These are phyloP conservation scores for Hephaestus fuliginosus DNA, from an alignment of 2,797 vertebrate genomes.

Conservation along the genomic window DNA sequence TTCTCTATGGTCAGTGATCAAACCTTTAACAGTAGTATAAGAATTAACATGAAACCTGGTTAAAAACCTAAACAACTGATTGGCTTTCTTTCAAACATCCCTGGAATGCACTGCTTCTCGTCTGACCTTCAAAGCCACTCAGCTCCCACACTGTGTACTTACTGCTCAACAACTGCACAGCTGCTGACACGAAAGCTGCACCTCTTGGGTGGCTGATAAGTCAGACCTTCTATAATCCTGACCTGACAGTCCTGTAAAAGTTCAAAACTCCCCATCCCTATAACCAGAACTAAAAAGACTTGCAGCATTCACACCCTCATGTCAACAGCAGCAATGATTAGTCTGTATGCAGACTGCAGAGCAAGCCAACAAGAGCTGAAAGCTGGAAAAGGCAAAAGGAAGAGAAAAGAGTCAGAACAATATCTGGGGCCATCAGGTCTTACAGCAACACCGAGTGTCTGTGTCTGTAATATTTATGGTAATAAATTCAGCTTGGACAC, in stretches of 20 bases:
- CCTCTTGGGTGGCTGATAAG: background rate
- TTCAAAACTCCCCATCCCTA: background rate
- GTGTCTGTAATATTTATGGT: conserved; percentile 36
- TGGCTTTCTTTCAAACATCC: conserved; percentile 30
- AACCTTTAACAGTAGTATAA: background rate
- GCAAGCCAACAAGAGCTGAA: background rate
- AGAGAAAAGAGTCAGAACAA: conserved; percentile 8
- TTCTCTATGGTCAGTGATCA: background rate
- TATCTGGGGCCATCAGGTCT: conserved; percentile 13
- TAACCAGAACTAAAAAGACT: background rate
- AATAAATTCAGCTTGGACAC: conserved; percentile 3
- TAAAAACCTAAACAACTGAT: background rate
- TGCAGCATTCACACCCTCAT: background rate
- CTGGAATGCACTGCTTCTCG: conserved; percentile 52
- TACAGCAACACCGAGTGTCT: background rate
- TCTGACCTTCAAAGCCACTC: conserved; percentile 39
- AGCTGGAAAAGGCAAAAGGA: background rate
- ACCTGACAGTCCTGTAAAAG: background rate
- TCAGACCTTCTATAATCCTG: background rate
- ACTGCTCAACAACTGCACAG: background rate
- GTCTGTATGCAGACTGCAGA: background rate
- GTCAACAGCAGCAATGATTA: background rate
- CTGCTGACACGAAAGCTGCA: background rate
- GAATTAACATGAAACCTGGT: conserved; percentile 11
- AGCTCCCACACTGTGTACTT: background rate